These are phyloP conservation scores for Peucedramus taeniatus DNA, from an alignment of 2,113 vertebrate genomes.

Conservation along the genomic window DNA sequence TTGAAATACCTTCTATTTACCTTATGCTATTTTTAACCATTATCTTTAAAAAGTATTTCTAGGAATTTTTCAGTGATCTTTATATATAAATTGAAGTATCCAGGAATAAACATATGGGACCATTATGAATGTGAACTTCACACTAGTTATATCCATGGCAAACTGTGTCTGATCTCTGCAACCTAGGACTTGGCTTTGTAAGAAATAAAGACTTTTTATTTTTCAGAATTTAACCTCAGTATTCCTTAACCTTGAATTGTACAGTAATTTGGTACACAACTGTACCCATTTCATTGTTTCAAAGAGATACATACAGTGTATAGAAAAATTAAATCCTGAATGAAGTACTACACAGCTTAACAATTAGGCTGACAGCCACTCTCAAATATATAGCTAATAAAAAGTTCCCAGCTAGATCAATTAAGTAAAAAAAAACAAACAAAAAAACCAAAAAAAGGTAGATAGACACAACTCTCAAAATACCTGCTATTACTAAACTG, in stretches of 20 bases:
- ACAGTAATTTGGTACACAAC: background rate
- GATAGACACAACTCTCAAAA: background rate
- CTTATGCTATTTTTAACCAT: background rate
- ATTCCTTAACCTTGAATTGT: background rate
- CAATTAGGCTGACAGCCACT: background rate
- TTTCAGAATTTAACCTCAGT: background rate
- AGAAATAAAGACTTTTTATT: background rate
- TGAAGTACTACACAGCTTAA: background rate
- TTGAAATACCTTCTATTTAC: background rate
- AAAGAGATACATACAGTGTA: background rate
- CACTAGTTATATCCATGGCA: background rate
- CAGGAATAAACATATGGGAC: background rate
- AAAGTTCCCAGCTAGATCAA: background rate
- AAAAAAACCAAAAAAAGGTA: background rate
- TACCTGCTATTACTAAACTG: background rate
- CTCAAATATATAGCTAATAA: background rate
- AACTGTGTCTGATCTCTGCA: background rate
- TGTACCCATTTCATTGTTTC: background rate
- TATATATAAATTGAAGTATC: background rate
- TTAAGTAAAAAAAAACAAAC: background rate
- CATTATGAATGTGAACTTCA: background rate
- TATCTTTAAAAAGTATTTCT: background rate
- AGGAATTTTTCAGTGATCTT: background rate
- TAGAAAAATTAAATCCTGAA: background rate
- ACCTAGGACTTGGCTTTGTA: background rate